Percentiles rank a stretch among this genome's conserved stretches.
These are phyloP conservation scores for Sinella curviseta DNA, from an alignment of 1,140 invertebrate species.

Conservation along the genomic window DNA sequence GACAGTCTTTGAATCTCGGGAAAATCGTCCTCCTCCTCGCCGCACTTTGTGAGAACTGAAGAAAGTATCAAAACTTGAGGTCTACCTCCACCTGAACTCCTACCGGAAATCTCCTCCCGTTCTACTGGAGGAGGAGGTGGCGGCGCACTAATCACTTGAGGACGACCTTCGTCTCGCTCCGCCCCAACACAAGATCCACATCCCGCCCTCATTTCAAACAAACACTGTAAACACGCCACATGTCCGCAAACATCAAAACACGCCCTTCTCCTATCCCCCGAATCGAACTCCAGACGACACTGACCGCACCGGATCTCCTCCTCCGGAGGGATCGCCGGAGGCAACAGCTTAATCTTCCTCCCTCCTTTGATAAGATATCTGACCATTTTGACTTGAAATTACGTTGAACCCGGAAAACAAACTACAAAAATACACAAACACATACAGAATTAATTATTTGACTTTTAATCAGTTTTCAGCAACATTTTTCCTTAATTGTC, in stretches of 20 bases:
- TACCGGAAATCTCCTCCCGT: too few relatives aligned
- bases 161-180: background rate
- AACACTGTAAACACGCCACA: background rate
- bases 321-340: background rate
- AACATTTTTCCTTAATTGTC: too few relatives aligned
- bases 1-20: background rate
- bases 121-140: too few relatives aligned
- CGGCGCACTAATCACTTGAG: too few relatives aligned
- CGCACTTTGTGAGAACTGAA: background rate
- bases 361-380: too few relatives aligned
- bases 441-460: too few relatives aligned
- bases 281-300: background rate
- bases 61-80: background rate
- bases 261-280: background rate
- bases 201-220: background rate
- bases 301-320: background rate
- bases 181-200: background rate
- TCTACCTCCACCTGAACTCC: too few relatives aligned
- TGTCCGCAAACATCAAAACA: background rate
- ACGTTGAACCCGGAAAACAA: too few relatives aligned
- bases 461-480: too few relatives aligned
- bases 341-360: background rate
- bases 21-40: background rate
- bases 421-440: too few relatives aligned
- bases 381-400: too few relatives aligned